Base-by-base conservation (phyloP, 2,888 invertebrate genomes). In the Caenorhabditis sp. region DNA sequence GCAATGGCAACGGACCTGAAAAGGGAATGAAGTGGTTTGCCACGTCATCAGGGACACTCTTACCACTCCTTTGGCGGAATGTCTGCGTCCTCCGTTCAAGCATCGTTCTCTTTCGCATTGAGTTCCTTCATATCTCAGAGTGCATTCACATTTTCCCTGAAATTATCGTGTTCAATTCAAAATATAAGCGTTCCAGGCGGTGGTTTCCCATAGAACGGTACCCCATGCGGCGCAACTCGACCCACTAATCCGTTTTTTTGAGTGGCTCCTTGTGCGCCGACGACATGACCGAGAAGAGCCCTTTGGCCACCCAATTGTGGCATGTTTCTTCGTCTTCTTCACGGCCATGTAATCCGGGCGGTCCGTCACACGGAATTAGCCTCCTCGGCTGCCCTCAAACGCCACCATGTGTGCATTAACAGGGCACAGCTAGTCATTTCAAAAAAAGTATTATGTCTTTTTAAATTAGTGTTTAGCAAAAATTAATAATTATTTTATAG, bases 141-240 rank as follows among this genome's bases (percentile, higher is more conserved):
- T 78, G 46, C 83, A 83, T 55, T 82, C 71, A 39, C 83, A 83
- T 65, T 79, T 72, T 46, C 82, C 81, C 83, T 83, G 63, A 39
- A 82, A 79, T 15, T n/a, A n/a, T n/a, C n/a, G 15, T 9, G 22
- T 26, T 27, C 20, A 35, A 32, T 17, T 52, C 20, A 35, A 20
- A 52, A 35, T 46, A 4, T 24, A 11, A 24, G 13, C n/a, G n/a
- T n/a, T n/a, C n/a, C n/a, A 30, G 6, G 7, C 1, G 13, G 15
- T n/a, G 2, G 17, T 66, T 66, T 55, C 56, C 56, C 66, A 55
- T 48, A 53, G 46, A 55, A 55, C 56, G 15, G 46, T 55, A 56
- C 66, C 66, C 66, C 66, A 66, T 56, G 66, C 66, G 37, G 55
- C 53, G 70, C 70, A 59, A 59, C 61, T 70, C 59, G 70, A 70